A percentile compares a stretch with the other conserved stretches of the same genome.
Evolutionary conservation across 2,113 vertebrate species (phyloP).

Genomic region (Circaetus cinerascens): DNA sequence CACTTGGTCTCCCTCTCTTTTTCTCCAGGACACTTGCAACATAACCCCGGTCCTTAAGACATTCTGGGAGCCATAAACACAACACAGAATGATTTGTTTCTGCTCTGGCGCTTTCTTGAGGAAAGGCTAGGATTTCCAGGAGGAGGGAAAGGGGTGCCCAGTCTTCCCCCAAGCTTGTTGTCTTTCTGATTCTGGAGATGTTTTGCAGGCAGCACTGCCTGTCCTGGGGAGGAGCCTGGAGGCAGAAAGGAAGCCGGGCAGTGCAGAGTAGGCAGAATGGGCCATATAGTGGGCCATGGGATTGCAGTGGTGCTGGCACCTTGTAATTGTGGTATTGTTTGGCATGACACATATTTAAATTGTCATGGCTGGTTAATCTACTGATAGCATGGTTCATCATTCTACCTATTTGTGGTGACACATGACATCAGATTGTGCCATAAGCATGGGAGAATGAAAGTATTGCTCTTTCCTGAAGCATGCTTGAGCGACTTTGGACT

Average conservation of each 20-base stretch:
- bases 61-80: background rate
- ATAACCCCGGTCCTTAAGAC: background rate
- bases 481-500: background rate
- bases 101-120: background rate
- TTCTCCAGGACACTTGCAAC: background rate
- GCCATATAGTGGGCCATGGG: fast-evolving
- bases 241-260: background rate
- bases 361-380: background rate
- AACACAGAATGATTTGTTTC: background rate
- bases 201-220: background rate
- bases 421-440: background rate
- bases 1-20: background rate
- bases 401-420: background rate
- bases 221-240: background rate
- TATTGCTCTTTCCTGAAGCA: background rate
- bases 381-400: background rate
- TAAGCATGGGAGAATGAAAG: background rate
- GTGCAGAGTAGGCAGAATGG: background rate
- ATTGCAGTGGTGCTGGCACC: background rate
- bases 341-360: background rate
- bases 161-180: background rate
- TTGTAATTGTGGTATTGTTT: background rate
- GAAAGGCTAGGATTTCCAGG: background rate
- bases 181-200: background rate
- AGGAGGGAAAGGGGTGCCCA: background rate